These are phyloP conservation scores for Cybosia mesomella DNA, from an alignment of 2,888 invertebrate genomes.

Conservation along the genomic window DNA sequence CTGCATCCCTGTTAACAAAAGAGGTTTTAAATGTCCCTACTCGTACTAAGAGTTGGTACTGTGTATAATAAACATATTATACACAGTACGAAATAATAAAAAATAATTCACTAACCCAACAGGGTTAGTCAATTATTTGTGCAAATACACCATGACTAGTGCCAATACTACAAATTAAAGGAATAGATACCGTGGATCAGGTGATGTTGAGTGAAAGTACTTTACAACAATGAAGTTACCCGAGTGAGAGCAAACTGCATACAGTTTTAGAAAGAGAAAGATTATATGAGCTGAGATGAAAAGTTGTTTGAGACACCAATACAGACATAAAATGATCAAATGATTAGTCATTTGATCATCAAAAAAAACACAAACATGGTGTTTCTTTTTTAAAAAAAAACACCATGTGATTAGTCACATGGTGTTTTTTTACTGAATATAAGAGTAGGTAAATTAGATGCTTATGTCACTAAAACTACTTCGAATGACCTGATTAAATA, in stretches of 20 bases:
- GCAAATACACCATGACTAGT: neutral
- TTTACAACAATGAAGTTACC: slow-evolving; percentile 16
- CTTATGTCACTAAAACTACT: slow-evolving; percentile 19
- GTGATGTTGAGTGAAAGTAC: slow-evolving; percentile 27
- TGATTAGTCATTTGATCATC: no score
- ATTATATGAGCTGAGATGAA: neutral
- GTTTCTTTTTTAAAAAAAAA: no score
- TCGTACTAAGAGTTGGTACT: neutral
- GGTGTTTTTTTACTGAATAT: neutral
- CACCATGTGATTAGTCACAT: no score
- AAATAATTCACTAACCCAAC: no score
- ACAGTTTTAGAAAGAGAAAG: slow-evolving; percentile 14
- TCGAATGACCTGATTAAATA: slow-evolving; percentile 9
- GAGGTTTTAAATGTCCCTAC: neutral
- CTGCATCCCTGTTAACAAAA: neutral
- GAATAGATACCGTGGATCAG: slow-evolving; percentile 15
- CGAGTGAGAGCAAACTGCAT: neutral
- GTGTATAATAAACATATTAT: neutral
- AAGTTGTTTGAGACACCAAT: slow-evolving; percentile 11
- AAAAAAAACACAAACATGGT: no score
- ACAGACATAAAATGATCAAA: slow-evolving; percentile 9
- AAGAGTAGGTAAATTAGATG: slow-evolving; percentile 8
- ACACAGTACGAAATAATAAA: no score
- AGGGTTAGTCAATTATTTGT: neutral
- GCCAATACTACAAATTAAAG: neutral